Percentiles rank a stretch among this genome's conserved stretches.
phyloP scores from a whole-genome alignment of 2,797 vertebrate species.

The Remorina albescens region DNA sequence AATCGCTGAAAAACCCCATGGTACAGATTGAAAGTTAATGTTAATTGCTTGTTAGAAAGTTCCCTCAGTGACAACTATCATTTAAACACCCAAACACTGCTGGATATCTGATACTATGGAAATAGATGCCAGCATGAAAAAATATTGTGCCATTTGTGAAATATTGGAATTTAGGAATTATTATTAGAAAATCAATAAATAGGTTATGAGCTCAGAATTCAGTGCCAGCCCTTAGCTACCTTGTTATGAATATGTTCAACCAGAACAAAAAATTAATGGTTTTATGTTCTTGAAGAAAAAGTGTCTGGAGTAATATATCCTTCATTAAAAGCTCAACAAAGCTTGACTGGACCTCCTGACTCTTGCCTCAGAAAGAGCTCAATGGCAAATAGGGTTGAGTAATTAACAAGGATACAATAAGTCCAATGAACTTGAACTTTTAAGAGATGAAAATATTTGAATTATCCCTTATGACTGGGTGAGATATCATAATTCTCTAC shows the following conservation, averaged over 20 bases:
- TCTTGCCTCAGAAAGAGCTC: conserved; percentile 6
- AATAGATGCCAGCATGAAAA: background rate
- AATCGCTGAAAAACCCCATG: background rate
- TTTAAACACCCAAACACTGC: background rate
- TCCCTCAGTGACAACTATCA: background rate
- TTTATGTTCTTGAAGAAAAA: conserved; percentile 10
- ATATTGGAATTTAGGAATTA: conserved; percentile 6
- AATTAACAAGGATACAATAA: background rate
- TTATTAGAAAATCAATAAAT: conserved; percentile 12
- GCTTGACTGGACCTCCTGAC: background rate
- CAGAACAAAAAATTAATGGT: background rate
- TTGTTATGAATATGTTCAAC: conserved; percentile 10
- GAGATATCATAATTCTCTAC: no score
- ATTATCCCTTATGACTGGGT: background rate
- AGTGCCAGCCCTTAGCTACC: background rate
- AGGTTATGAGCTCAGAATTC: conserved; percentile 10
- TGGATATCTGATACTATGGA: background rate
- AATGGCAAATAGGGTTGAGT: conserved; percentile 12
- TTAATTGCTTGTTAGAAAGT: background rate
- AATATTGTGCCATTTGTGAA: background rate
- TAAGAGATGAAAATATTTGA: conserved; percentile 2
- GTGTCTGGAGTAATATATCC: background rate
- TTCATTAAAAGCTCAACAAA: conserved; percentile 20
- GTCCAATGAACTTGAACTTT: background rate
- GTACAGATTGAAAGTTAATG: background rate